These are phyloP conservation scores for Microplitis demolitor DNA, from an alignment of 1,140 invertebrate genomes.

Conservation along the genomic window DNA sequence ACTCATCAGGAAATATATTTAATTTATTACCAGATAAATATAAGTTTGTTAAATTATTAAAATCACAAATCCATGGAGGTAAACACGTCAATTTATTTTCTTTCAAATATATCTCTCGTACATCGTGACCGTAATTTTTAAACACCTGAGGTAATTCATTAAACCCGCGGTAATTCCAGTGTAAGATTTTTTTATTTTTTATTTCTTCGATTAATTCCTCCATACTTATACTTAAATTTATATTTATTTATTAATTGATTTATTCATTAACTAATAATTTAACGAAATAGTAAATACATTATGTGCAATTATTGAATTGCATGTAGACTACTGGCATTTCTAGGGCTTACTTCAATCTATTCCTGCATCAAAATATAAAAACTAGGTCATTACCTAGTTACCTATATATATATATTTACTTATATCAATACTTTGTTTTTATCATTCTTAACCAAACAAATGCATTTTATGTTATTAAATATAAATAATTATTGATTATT, in stretches of 20 bases:
- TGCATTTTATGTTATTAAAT: too few species aligned
- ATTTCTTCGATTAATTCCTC: constrained; percentile 42
- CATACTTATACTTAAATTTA: not conserved
- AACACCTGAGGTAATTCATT: constrained; percentile 42
- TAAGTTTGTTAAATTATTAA: constrained; percentile 47
- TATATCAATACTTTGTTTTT: too few species aligned
- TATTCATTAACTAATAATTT: not conserved
- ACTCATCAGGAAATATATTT: constrained; percentile 37
- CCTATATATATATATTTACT: too few species aligned
- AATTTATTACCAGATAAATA: constrained; percentile 49
- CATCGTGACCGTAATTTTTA: constrained; percentile 35
- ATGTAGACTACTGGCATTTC: not conserved
- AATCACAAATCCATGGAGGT: constrained; percentile 45
- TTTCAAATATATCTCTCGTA: constrained; percentile 52
- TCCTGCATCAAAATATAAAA: not conserved
- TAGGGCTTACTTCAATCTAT: not conserved
- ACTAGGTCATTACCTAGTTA: too few species aligned
- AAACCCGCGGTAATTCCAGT: constrained; percentile 51
- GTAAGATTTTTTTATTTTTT: constrained; percentile 43
- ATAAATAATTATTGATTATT: too few species aligned
- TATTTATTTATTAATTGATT: not conserved
- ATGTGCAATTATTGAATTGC: not conserved
- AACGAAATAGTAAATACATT: not conserved
- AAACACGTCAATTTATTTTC: constrained; percentile 46
- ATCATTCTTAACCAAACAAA: too few species aligned